Percentiles rank a stretch among this genome's conserved stretches.
These are phyloP conservation scores for Ceryle rudis DNA, from an alignment of 2,797 vertebrate genomes.

Conservation along the genomic window DNA sequence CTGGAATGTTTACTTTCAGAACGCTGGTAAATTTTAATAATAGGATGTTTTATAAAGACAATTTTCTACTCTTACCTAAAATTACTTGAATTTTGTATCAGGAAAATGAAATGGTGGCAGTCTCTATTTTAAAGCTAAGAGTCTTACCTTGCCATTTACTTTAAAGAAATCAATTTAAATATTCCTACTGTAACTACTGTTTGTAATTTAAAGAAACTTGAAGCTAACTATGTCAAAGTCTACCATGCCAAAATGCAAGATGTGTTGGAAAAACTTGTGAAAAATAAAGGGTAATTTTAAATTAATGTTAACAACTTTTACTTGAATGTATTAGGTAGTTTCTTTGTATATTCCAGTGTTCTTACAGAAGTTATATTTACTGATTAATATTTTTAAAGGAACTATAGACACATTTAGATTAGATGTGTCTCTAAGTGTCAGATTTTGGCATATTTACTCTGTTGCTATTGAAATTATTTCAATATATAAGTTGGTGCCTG, in stretches of 20 bases:
- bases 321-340: background rate
- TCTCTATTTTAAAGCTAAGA: slow-evolving; percentile 53
- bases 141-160: slow-evolving; percentile 68
- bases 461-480: background rate
- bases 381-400: background rate
- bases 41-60: slow-evolving; percentile 41
- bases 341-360: background rate
- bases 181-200: slow-evolving; percentile 79
- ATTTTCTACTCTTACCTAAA: slow-evolving; percentile 68
- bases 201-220: slow-evolving; percentile 84
- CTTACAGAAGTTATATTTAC: background rate
- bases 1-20: slow-evolving; percentile 61
- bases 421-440: background rate
- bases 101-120: slow-evolving; percentile 71
- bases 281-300: slow-evolving; percentile 82
- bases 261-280: slow-evolving; percentile 74
- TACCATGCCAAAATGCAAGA: slow-evolving; percentile 71
- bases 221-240: slow-evolving; percentile 71
- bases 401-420: background rate
- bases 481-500: background rate
- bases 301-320: slow-evolving; percentile 14
- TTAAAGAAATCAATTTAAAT: slow-evolving; percentile 70
- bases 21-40: slow-evolving; percentile 38
- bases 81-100: slow-evolving; percentile 84
- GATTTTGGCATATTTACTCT: background rate